Base-by-base conservation (phyloP, 37 sponge, comb jelly and placozoan species). In the Aphrocallistes beatrix region DNA sequence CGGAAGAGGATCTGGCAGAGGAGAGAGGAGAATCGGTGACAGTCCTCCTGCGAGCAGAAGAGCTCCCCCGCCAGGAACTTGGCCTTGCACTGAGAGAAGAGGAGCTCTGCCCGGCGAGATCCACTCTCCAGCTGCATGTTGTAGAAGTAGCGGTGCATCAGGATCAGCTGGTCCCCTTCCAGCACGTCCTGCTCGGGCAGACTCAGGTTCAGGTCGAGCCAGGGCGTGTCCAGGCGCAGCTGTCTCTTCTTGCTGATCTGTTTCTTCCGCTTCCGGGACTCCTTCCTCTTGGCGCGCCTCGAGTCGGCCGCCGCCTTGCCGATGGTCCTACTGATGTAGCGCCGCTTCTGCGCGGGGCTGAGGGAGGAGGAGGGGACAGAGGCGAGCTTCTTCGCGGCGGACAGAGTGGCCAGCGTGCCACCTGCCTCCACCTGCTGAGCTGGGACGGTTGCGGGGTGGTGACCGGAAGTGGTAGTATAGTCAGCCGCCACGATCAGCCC, bases 161-260 rank as follows among this genome's bases (percentile, higher is more conserved):
- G 86, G n/a, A 95, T 92, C 39, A 95, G 85, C 51, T 95, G 93
- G 75, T 95, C 95, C 25, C 83, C 81, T 23, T 88, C 91, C 36
- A 88, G 84, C 39, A 95, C 95, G 37, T 92, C 93, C 88, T 95
- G 95, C 49, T 91, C 91, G 1, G 84, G 82, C 36, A 95, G 84
- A 34, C 93, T 91, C 82, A 89, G 92, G 37, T 82, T 85, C 21
- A 91, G 95, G 45, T 95, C 95, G 25, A 95, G 87, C 95, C 95
- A 95, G 0, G 95, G 95, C 0, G 91, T 95, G 86, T 95, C 95
- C 40, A 95, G 51, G 23, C 95, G 69, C n/a, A 95, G 87, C 85
- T 95, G 95, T 40, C 92, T 85, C 88, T 91, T 92, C 87, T 89
- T 92, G 50, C 89, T 91, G 13, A 95, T 88, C 85, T 95, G 93